Base-by-base conservation (phyloP, 2,888 invertebrate genomes). In the Allygus modestus region DNA sequence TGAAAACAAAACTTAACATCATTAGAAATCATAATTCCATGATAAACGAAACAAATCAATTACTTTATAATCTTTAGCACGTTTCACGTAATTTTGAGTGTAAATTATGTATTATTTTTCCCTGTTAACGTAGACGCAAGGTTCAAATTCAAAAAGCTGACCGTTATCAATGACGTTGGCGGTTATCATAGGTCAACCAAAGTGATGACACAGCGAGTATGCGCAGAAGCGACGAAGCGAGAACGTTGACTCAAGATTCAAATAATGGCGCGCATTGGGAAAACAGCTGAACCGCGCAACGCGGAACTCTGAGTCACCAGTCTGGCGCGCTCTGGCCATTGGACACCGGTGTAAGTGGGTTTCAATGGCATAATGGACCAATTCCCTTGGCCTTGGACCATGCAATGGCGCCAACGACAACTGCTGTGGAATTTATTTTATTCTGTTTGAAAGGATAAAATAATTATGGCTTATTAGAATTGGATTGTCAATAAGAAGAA, bases 81-180 rank as follows among this genome's bases (percentile, higher is more conserved):
- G n/a, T n/a, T n/a, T n/a, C n/a, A n/a, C n/a, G n/a, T n/a, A n/a
- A n/a, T n/a, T n/a, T n/a, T n/a, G n/a, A n/a, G n/a, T n/a, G n/a
- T n/a, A n/a, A n/a, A n/a, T n/a, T n/a, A n/a, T n/a, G n/a, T n/a
- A n/a, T n/a, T n/a, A n/a, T n/a, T n/a, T n/a, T n/a, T n/a, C 37
- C 5, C 9, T 37, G 37, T 37, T 37, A 37, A 37, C 37, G 37
- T 7, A 37, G 9, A 4, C 9, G 9, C 37, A 37, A 37, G 37
- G 20, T 54, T 65, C 65, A 65, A 65, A 65, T 65, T 65, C 65
- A 65, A 65, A 65, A 28, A 28, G 65, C 11, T 31, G 65, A 15
- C 28, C 31, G 65, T 65, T 65, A 65, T 65, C 65, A 28, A 54
- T 7, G 15, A 20, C 23, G 51, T 51, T 20, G 9, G 5, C 58